Evolutionary conservation across 2,113 vertebrate genomes (phyloP).

Genomic region (Phylloscopus trochiloides): DNA sequence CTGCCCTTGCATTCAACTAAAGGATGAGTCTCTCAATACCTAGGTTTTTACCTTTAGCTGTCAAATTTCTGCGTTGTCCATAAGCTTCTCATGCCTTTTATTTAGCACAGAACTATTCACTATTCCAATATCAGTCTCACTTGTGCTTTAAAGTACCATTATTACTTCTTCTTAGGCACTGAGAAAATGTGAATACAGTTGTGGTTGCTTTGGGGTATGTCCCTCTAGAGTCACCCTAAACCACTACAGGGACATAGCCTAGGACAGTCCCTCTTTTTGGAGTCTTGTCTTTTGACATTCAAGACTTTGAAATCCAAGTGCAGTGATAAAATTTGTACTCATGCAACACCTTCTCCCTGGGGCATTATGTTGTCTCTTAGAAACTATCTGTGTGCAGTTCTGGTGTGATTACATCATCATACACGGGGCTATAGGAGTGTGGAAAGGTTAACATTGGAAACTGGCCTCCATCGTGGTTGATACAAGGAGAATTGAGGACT

Average conservation of each 20-base stretch:
- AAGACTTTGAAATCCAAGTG: background rate
- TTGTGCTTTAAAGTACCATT: background rate
- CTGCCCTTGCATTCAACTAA: background rate
- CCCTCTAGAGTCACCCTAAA: background rate
- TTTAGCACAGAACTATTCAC: background rate
- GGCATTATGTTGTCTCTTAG: background rate
- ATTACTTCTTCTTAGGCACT: background rate
- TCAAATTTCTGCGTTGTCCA: background rate
- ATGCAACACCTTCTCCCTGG: background rate
- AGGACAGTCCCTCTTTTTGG: background rate
- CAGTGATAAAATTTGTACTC: background rate
- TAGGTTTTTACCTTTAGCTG: background rate
- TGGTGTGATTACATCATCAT: background rate
- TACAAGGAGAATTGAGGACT: background rate
- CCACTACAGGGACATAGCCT: too few relatives aligned
- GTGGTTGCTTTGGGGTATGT: background rate
- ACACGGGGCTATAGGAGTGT: fast-evolving
- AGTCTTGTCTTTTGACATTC: background rate
- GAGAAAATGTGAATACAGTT: background rate
- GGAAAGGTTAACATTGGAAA: background rate
- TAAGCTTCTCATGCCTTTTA: background rate
- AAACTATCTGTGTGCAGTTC: background rate
- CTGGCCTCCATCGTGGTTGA: background rate
- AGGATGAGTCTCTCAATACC: background rate
- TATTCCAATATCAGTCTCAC: background rate